Evolutionary conservation across 2,113 vertebrate genomes (phyloP).

Genomic region (Actenoides lindsayi): DNA sequence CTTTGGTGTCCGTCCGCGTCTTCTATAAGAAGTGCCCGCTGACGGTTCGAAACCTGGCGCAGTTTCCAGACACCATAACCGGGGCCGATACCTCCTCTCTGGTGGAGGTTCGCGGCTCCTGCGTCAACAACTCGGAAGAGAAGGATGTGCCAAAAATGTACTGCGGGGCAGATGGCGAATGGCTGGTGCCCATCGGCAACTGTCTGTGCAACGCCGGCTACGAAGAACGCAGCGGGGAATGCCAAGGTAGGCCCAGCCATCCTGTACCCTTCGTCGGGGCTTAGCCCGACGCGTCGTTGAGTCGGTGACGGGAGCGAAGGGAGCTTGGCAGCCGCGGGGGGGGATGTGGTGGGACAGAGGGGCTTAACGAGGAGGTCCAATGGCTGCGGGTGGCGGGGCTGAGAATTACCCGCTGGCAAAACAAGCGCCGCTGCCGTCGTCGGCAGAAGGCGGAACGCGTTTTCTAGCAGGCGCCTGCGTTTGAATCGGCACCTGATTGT

Average conservation of each 20-base stretch:
- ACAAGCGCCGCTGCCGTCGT: constrained; percentile 44
- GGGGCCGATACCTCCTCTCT: constrained; percentile 95
- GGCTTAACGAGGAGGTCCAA: constrained; percentile 75
- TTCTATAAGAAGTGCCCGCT: constrained; percentile 97
- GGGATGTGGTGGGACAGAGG: constrained; percentile 79
- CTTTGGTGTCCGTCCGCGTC: constrained; percentile 93
- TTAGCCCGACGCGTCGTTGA: constrained; percentile 74
- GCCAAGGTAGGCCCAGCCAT: constrained; percentile 88
- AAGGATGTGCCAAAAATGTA: constrained; percentile 99
- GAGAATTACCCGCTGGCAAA: constrained; percentile 66
- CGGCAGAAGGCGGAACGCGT: constrained; percentile 69
- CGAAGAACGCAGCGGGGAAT: constrained; percentile 90
- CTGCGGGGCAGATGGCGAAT: constrained; percentile 97
- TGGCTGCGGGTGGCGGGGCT: constrained; percentile 78
- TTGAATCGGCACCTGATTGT: neutral
- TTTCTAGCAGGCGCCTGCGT: constrained; percentile 63
- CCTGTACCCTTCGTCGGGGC: constrained; percentile 71
- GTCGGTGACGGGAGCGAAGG: constrained; percentile 81
- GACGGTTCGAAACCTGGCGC: constrained; percentile 92
- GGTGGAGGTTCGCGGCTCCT: constrained; percentile 96
- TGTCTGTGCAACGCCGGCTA: constrained; percentile 96
- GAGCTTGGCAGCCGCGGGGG: constrained; percentile 82
- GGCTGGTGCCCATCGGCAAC: constrained; percentile 99
- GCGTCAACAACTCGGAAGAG: constrained; percentile 97
- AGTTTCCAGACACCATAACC: constrained; percentile 96